Conservation (phyloP, 2,888 invertebrate genomes). For the Perithous albicinctus region DNA sequence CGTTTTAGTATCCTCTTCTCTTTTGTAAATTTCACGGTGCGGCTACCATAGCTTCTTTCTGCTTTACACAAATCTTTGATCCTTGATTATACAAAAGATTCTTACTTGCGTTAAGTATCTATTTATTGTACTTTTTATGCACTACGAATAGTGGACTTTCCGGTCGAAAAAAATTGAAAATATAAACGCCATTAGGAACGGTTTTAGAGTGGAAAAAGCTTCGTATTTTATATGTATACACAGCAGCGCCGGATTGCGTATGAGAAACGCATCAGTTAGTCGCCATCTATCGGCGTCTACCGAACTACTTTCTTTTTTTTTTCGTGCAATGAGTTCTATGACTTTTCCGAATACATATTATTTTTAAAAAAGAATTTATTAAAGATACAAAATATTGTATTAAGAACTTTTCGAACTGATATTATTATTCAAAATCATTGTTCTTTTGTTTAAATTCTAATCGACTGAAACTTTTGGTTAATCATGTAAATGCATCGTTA, state of each 20-base stretch:
- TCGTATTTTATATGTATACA: background rate
- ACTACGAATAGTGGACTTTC: no score
- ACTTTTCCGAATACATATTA: no score
- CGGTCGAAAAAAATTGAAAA: background rate
- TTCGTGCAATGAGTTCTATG: no score
- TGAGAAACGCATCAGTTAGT: background rate
- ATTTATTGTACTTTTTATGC: no score
- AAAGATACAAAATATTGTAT: no score
- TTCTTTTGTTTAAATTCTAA: no score
- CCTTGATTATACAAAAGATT: background rate
- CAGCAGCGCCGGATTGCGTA: background rate
- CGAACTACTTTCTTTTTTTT: background rate
- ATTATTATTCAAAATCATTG: no score
- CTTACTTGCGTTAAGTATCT: background rate
- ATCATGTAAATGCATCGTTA: no score
- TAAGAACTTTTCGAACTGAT: no score
- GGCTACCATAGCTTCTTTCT: constrained; percentile 4
- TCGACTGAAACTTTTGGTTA: no score
- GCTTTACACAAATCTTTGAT: constrained; percentile 22
- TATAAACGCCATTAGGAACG: background rate
- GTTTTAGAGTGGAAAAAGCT: background rate
- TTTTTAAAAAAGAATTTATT: no score
- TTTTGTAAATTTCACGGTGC: constrained; percentile 31
- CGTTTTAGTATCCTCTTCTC: constrained; percentile 65
- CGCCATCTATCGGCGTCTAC: background rate